phyloP scores from a whole-genome alignment of 2,113 vertebrate genomes.

The Steatornis caripensis region DNA sequence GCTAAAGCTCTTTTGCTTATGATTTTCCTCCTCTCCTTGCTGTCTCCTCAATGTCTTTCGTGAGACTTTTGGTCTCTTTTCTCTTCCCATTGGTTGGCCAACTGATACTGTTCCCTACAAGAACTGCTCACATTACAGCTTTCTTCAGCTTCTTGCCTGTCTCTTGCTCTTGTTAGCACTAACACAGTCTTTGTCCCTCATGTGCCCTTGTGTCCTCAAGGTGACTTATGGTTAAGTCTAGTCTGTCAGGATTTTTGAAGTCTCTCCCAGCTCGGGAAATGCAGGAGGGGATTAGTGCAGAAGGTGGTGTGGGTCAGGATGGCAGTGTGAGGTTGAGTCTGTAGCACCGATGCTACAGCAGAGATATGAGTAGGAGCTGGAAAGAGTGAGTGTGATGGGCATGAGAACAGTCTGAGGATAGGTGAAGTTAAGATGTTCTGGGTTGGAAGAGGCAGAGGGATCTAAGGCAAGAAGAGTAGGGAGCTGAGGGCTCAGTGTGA shows the following conservation, averaged over 20 bases:
- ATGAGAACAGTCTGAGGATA: not conserved
- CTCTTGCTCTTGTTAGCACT: not conserved
- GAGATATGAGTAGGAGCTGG: not conserved
- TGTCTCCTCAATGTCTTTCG: not conserved
- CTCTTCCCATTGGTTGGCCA: not conserved
- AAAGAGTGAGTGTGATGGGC: not conserved
- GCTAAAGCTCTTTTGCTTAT: not conserved
- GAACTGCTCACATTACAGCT: not conserved
- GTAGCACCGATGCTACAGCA: not conserved
- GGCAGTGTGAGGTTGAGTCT: accelerated
- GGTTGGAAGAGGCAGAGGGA: not conserved
- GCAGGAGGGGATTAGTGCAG: not conserved
- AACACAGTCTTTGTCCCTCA: not conserved
- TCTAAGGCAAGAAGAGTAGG: not conserved
- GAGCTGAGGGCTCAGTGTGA: not conserved
- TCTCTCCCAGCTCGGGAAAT: not conserved
- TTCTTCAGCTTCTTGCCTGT: not conserved
- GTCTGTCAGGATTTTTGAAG: not conserved
- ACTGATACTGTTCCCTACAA: not conserved
- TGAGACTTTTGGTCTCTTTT: not conserved
- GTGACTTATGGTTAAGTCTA: not conserved
- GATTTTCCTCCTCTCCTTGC: not conserved
- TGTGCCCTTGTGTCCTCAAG: not conserved
- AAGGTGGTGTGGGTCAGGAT: not conserved
- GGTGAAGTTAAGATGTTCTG: not conserved